Conservation (phyloP, 1,140 invertebrate species). For the Sitophilus oryzae region DNA sequence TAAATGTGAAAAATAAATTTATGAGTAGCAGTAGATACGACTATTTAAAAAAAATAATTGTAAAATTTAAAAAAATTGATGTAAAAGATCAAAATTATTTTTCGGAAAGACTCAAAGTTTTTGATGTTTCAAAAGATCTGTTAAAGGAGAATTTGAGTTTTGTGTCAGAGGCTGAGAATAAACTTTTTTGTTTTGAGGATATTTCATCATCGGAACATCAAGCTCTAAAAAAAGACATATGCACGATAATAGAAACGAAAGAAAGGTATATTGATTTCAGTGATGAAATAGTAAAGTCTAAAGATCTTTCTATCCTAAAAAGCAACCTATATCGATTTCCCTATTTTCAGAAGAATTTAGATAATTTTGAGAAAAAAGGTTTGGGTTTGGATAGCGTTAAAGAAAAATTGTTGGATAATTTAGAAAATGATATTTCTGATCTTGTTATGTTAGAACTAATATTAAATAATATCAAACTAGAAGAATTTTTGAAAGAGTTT, state of each 20-base stretch:
- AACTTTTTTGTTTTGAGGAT: background rate
- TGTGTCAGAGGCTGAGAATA: background rate
- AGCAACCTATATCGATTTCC: background rate
- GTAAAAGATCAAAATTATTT: background rate
- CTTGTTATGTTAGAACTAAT: background rate
- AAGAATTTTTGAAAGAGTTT: conserved; percentile 3
- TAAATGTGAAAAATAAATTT: background rate
- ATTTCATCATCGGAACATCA: background rate
- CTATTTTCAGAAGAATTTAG: background rate
- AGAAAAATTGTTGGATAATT: background rate
- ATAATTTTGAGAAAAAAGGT: background rate
- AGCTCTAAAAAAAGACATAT: background rate
- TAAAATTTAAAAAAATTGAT: background rate
- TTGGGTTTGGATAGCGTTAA: background rate
- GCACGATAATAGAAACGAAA: background rate
- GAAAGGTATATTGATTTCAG: background rate
- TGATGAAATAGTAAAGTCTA: background rate
- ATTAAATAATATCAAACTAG: background rate
- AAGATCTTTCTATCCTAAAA: background rate
- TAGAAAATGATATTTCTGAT: background rate
- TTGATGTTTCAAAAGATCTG: background rate
- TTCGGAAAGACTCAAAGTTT: background rate
- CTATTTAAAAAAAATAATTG: background rate
- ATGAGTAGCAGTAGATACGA: background rate
- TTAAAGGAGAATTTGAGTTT: background rate